These are phyloP conservation scores for Enteromius anoplus DNA, from an alignment of 2,797 vertebrate genomes.

Conservation along the genomic window DNA sequence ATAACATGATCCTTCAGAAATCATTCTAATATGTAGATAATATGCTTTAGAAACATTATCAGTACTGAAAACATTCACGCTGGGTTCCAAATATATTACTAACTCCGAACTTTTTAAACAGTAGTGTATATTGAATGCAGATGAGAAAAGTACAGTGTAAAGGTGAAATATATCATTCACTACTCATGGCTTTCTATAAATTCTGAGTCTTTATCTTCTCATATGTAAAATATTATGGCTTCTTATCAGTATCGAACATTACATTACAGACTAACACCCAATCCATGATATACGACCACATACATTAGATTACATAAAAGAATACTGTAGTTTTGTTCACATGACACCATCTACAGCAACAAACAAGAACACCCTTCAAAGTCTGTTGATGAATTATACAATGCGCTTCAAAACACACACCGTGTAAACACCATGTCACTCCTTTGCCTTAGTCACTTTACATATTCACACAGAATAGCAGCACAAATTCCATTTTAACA, in stretches of 20 bases:
- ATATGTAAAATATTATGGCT: constrained; percentile 32
- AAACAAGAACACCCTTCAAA: background rate
- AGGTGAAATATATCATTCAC: background rate
- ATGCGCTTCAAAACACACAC: background rate
- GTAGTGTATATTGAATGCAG: constrained; percentile 2
- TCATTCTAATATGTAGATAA: background rate
- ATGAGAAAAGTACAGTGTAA: constrained; percentile 3
- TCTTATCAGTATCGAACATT: background rate
- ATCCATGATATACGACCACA: constrained; percentile 1
- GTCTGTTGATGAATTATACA: constrained; percentile 25
- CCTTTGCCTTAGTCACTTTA: background rate
- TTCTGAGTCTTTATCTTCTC: background rate
- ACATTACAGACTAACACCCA: constrained; percentile 20
- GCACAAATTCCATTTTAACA: background rate
- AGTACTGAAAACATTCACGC: background rate
- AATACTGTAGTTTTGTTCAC: constrained; percentile 9
- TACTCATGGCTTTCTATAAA: background rate
- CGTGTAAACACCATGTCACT: constrained; percentile 19
- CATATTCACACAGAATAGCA: constrained; percentile 1
- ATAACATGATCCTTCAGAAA: background rate
- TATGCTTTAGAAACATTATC: background rate
- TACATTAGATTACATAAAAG: constrained; percentile 3
- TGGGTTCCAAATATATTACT: background rate
- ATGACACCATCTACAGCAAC: constrained; percentile 8
- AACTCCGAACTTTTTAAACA: background rate